Conservation (phyloP, 1,140 invertebrate species). For the Hypothenemus hampei region DNA sequence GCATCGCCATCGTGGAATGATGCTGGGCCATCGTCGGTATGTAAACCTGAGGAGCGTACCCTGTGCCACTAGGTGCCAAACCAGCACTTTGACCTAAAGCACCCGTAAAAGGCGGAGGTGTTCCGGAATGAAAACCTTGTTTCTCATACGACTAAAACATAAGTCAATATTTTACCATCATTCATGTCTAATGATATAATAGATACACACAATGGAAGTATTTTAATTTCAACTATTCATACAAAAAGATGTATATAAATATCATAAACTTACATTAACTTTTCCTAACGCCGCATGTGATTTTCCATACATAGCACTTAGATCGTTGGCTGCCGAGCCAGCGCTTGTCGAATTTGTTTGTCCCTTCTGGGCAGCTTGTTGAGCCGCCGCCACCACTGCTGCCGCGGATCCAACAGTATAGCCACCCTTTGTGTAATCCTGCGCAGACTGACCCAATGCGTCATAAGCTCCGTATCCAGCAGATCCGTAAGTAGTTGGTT, state of each 20-base stretch:
- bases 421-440: constrained; percentile 57
- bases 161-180: too few species aligned
- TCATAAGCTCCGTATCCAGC: constrained; percentile 66
- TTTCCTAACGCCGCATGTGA: constrained; percentile 67
- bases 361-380: constrained; percentile 52
- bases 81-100: constrained; percentile 65
- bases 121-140: constrained; percentile 76
- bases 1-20: constrained; percentile 60
- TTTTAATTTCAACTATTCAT: not conserved
- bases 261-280: constrained; percentile 59
- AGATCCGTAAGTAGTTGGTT: constrained; percentile 60
- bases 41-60: constrained; percentile 61
- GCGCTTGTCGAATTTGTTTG: constrained; percentile 52
- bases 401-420: too few species aligned
- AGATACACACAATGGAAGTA: not conserved
- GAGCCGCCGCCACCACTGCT: constrained; percentile 35
- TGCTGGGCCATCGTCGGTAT: constrained; percentile 65
- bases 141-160: constrained; percentile 79
- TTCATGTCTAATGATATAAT: not conserved
- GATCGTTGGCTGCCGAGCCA: constrained; percentile 57
- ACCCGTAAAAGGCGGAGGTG: constrained; percentile 70
- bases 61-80: constrained; percentile 61
- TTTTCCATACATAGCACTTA: constrained; percentile 67
- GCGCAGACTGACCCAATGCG: constrained; percentile 50
- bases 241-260: not conserved